Evolutionary conservation across 2,113 vertebrate species (phyloP).

Genomic region (Centrocercus urophasianus): DNA sequence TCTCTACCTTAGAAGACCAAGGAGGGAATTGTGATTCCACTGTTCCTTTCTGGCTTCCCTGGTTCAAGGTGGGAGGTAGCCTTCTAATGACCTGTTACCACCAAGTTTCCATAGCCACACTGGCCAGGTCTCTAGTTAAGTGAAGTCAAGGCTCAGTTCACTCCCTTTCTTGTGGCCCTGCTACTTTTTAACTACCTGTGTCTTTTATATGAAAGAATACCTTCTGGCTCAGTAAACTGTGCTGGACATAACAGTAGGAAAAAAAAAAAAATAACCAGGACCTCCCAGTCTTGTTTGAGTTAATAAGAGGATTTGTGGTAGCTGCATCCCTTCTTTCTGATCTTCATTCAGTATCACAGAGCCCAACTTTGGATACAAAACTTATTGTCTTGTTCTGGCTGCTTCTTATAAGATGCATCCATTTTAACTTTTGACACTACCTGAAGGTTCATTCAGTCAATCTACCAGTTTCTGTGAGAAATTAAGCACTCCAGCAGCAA

Average conservation of each 20-base stretch:
- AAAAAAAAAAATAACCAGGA: not conserved
- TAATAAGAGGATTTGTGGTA: not conserved
- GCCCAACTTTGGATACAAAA: not conserved
- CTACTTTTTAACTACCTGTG: not conserved
- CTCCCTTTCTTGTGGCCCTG: not conserved
- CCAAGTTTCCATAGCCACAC: not conserved
- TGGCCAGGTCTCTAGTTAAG: not conserved
- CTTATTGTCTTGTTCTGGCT: not conserved
- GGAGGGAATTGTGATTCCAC: not conserved
- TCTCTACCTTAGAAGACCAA: slow-evolving; percentile 14
- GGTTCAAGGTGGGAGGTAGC: slow-evolving; percentile 48
- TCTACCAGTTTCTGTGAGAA: not conserved
- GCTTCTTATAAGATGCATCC: not conserved
- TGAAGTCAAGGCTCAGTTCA: not conserved
- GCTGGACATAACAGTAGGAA: not conserved
- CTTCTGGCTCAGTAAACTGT: not conserved
- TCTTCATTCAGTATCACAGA: not conserved
- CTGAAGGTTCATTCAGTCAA: not conserved
- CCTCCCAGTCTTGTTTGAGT: not conserved
- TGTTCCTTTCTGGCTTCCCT: slow-evolving; percentile 33
- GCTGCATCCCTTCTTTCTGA: not conserved
- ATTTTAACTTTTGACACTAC: not conserved
- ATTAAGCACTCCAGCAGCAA: not conserved
- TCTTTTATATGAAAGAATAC: not conserved
- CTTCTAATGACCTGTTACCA: not conserved